Conservation (phyloP, 2,797 vertebrate genomes). For the Anabacerthia variegaticeps region DNA sequence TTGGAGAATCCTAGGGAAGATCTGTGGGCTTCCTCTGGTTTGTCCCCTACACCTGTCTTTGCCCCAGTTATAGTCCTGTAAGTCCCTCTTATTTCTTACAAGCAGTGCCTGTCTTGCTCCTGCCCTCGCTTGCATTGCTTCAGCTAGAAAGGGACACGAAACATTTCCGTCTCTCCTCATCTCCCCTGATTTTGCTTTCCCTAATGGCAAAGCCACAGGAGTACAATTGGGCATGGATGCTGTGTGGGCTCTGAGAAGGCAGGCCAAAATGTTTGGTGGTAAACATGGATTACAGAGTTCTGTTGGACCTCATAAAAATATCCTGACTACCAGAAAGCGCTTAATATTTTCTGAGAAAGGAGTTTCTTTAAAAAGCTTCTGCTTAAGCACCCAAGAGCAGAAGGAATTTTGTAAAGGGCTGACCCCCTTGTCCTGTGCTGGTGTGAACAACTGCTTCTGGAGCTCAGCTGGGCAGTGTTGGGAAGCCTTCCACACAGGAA, state of each 20-base stretch:
- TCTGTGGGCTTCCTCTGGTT: neutral
- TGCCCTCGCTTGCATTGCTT: neutral
- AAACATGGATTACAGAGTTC: neutral
- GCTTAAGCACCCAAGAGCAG: neutral
- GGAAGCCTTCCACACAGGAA: neutral
- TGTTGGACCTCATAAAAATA: neutral
- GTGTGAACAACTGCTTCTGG: neutral
- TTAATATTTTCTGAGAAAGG: neutral
- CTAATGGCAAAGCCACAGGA: neutral
- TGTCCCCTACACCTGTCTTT: neutral
- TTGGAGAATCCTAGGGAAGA: neutral
- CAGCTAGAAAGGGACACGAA: neutral
- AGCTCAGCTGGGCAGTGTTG: neutral
- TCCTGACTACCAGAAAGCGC: neutral
- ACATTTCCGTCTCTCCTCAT: neutral
- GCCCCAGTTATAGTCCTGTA: neutral
- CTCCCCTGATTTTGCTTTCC: neutral
- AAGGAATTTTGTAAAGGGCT: neutral
- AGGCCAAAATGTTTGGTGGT: neutral
- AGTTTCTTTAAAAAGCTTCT: neutral
- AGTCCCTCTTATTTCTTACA: neutral
- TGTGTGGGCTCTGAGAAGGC: neutral
- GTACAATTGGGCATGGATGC: neutral
- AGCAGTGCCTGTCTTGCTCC: neutral
- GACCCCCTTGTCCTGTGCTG: neutral